Conservation (phyloP, 2,113 vertebrate genomes). For the Gadus macrocephalus region DNA sequence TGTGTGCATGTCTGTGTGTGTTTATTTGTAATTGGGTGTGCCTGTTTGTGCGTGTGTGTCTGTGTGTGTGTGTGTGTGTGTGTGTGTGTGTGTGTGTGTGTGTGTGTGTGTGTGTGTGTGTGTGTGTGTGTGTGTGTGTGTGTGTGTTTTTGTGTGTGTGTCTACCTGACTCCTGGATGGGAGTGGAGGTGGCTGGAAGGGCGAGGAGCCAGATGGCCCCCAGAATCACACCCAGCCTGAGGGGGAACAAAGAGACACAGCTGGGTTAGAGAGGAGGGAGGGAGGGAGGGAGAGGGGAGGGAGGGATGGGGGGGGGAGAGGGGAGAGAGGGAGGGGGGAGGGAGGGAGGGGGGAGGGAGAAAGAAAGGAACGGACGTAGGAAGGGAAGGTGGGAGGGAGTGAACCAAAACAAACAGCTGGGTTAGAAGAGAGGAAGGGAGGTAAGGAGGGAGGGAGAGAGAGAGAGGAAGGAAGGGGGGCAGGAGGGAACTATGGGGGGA, state of each 20-base stretch:
- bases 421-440: not conserved
- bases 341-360: not conserved
- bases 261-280: not conserved
- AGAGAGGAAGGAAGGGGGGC: not conserved
- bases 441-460: not conserved
- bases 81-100: not conserved
- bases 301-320: not conserved
- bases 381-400: not conserved
- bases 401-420: not conserved
- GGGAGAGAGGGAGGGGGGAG: not conserved
- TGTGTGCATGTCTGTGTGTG: not conserved
- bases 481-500: not conserved
- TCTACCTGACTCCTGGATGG: constrained; percentile 58
- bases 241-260: constrained; percentile 3
- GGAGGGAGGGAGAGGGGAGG: not conserved
- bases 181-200: constrained; percentile 46
- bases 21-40: constrained; percentile 11
- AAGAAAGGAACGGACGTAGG: not conserved
- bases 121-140: constrained; percentile 16
- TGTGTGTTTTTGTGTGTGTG: not conserved
- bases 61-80: not conserved
- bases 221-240: constrained; percentile 64
- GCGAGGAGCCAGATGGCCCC: constrained; percentile 58
- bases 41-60: too few relatives aligned
- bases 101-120: not conserved